Percentiles rank a stretch among this genome's conserved stretches.
Evolutionary conservation across 2,888 invertebrate species (phyloP).

Genomic region (Nebria salina): DNA sequence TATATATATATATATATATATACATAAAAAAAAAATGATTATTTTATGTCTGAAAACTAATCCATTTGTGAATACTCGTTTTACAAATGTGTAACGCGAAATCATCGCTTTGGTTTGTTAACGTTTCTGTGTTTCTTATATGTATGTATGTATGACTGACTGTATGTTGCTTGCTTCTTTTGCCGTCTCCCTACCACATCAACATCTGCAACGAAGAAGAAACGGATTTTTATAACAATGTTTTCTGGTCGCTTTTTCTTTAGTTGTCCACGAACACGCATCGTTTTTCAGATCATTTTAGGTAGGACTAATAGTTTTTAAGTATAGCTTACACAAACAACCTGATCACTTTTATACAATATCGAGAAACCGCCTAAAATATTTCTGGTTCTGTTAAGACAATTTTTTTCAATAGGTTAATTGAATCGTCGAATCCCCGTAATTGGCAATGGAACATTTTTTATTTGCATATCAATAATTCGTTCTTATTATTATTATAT

Average conservation of each 20-base stretch:
- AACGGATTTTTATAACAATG: not conserved
- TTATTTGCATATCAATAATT: too few species aligned
- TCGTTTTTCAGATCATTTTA: not conserved
- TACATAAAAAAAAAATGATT: not conserved
- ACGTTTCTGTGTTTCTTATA: slow-evolving; percentile 46
- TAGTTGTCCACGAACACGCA: not conserved
- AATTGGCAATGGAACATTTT: too few species aligned
- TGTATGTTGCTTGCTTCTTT: slow-evolving; percentile 27
- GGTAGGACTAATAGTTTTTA: not conserved
- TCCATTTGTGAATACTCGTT: slow-evolving; percentile 29
- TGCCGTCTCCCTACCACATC: slow-evolving; percentile 39
- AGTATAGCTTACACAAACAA: too few species aligned
- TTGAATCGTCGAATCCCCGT: too few species aligned
- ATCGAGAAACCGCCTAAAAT: too few species aligned
- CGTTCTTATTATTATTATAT: too few species aligned
- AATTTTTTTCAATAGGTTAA: too few species aligned
- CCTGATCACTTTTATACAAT: too few species aligned
- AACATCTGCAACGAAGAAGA: not conserved
- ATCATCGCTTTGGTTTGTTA: slow-evolving; percentile 52
- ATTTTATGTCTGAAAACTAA: slow-evolving; percentile 47
- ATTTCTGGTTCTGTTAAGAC: too few species aligned
- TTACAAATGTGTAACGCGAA: slow-evolving; percentile 29
- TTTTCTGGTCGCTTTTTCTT: not conserved
- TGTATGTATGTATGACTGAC: slow-evolving; percentile 41
- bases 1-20: slow-evolving; percentile 41